Evolutionary conservation across 2,888 invertebrate genomes (phyloP), one percentile per base, ranked within the genome.

Genomic region (Thecophora atra): DNA sequence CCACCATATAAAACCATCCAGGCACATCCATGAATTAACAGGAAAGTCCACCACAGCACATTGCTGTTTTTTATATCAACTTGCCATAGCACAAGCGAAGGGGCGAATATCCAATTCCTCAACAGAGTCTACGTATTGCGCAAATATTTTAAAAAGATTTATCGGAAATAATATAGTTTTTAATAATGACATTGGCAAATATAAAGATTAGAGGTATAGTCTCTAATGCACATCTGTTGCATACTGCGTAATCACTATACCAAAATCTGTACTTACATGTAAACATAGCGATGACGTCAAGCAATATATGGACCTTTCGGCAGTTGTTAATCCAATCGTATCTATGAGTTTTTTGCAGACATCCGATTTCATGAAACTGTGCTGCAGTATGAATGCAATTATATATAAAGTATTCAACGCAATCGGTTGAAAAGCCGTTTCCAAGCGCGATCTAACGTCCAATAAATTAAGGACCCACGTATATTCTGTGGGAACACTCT

Each of bases 1-100:
- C 90, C 91, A 26, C 89, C 88, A 78, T 89, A 91, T 73, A 91
- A 89, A 5, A 90, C 80, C 28, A 86, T 80, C 91, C 91, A 91
- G 15, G 88, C 88, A 42, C 88, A 75, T 0, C 83, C 77, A 79
- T 91, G 91, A 19, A 88, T 78, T 7, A 85, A 77, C 8, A 86
- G 80, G 79, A 89, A 89, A 1, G 86, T 73, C 82, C 88, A 88
- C 88, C 88, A 89, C 0, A 88, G 75, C 11, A 78, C 76, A 37
- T 84, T 81, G 74, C 84, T 88, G 19, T 85, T 83, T 17, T 83
- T 82, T 5, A 89, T 85, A 77, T 89, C 85, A n/a, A 90, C 78
- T 75, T 88, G 87, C 91, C 91, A 91, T 0, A 90, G 71, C 6
- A 87, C 83, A 64, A 88, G 79, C 74, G 87, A 87, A 7, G 88